Conservation (phyloP, 2,113 vertebrate genomes). For the Leiothrix lutea region DNA sequence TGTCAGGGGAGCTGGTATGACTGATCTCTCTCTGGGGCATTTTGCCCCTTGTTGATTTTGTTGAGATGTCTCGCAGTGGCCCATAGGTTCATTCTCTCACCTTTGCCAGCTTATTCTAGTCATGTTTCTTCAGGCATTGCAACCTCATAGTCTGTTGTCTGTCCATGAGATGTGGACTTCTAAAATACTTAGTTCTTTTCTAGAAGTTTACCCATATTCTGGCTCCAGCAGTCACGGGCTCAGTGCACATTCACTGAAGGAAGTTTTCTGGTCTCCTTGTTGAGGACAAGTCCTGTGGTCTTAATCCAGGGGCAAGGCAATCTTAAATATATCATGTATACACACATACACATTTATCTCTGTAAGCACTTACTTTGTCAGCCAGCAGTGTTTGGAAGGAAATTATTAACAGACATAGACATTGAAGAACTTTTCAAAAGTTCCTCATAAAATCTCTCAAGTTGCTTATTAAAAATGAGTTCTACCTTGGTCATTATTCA, state of each 20-base stretch:
- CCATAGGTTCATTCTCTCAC: not conserved
- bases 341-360: not conserved
- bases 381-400: not conserved
- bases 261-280: not conserved
- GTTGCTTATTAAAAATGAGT: not conserved
- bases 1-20: not conserved
- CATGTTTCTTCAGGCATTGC: not conserved
- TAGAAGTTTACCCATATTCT: not conserved
- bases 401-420: not conserved
- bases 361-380: not conserved
- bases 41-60: not conserved
- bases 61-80: rapidly evolving
- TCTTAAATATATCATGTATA: not conserved
- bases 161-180: not conserved
- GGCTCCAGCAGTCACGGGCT: not conserved
- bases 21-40: not conserved
- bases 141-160: not conserved
- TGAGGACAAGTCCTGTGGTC: not conserved
- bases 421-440: not conserved
- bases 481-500: not conserved
- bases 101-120: not conserved
- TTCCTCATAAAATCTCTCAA: not conserved
- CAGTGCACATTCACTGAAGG: not conserved
- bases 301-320: not conserved
- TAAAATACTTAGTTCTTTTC: not conserved